Conservation (phyloP, 2,888 invertebrate genomes). For the Apodemia duryi region DNA sequence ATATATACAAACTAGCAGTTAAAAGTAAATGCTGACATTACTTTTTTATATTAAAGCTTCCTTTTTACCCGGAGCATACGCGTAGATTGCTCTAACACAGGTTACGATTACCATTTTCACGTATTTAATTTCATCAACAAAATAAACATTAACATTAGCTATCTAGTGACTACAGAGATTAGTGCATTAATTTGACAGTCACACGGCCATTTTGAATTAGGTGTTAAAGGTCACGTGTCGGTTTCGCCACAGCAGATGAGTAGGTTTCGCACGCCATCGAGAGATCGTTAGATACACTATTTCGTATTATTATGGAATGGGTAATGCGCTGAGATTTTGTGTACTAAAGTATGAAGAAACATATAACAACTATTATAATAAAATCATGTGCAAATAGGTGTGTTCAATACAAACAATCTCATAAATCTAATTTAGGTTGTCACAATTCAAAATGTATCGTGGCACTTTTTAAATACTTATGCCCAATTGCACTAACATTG, state of each 20-base stretch:
- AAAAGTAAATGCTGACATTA: too few species aligned
- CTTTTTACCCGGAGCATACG: too few species aligned
- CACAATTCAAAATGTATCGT: too few species aligned
- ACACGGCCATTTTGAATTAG: slow-evolving; percentile 53
- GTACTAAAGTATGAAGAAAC: slow-evolving; percentile 24
- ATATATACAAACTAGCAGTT: too few species aligned
- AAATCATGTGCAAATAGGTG: slow-evolving; percentile 19
- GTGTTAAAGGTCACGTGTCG: slow-evolving; percentile 64
- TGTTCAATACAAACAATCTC: too few species aligned
- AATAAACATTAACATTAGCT: not conserved
- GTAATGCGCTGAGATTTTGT: slow-evolving; percentile 31
- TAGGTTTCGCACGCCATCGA: slow-evolving; percentile 37
- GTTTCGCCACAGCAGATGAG: slow-evolving; percentile 62
- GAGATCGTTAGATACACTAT: slow-evolving; percentile 30
- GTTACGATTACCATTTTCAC: too few species aligned
- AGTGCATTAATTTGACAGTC: slow-evolving; percentile 53
- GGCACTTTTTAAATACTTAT: too few species aligned
- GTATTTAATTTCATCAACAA: not conserved
- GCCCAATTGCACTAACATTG: too few species aligned
- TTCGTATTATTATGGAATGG: slow-evolving; percentile 32
- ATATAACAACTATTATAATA: slow-evolving; percentile 22
- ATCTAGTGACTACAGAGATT: slow-evolving; percentile 5
- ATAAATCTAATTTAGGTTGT: too few species aligned
- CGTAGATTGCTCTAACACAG: too few species aligned
- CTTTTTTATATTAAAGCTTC: too few species aligned